These are phyloP conservation scores for Platorchestia sp. DNA, from an alignment of 1,140 invertebrate species.

Conservation along the genomic window DNA sequence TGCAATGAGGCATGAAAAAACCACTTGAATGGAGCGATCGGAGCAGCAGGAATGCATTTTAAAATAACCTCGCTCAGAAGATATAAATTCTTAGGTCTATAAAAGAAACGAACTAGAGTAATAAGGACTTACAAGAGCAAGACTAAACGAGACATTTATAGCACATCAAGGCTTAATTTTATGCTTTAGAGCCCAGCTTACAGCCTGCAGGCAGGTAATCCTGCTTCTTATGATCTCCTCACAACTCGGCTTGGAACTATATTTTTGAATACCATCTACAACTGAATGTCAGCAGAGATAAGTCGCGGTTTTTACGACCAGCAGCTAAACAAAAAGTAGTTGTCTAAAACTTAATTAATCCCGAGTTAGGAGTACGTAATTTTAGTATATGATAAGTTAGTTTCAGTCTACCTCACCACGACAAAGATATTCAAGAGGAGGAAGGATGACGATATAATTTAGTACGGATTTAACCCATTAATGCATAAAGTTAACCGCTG, in stretches of 20 bases:
- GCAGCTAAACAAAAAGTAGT: too few relatives aligned
- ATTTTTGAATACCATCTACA: not conserved
- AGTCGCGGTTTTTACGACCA: not conserved
- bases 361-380: too few relatives aligned
- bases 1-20: not conserved
- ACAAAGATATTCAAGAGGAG: too few relatives aligned
- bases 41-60: not conserved
- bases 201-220: not conserved
- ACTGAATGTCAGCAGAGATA: not conserved
- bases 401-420: too few relatives aligned
- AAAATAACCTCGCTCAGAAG: not conserved
- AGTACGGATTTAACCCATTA: too few relatives aligned
- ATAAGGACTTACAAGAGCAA: not conserved
- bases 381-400: too few relatives aligned
- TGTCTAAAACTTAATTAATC: too few relatives aligned
- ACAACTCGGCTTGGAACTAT: not conserved
- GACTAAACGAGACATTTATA: not conserved
- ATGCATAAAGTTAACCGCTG: too few relatives aligned
- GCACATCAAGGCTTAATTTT: not conserved
- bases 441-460: too few relatives aligned
- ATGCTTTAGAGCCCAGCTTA: not conserved
- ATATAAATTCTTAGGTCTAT: not conserved
- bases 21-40: not conserved
- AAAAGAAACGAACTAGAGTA: not conserved
- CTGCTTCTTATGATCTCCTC: not conserved